These are phyloP conservation scores for Odontocerum albicorne DNA, from an alignment of 2,888 invertebrate genomes.

Conservation along the genomic window DNA sequence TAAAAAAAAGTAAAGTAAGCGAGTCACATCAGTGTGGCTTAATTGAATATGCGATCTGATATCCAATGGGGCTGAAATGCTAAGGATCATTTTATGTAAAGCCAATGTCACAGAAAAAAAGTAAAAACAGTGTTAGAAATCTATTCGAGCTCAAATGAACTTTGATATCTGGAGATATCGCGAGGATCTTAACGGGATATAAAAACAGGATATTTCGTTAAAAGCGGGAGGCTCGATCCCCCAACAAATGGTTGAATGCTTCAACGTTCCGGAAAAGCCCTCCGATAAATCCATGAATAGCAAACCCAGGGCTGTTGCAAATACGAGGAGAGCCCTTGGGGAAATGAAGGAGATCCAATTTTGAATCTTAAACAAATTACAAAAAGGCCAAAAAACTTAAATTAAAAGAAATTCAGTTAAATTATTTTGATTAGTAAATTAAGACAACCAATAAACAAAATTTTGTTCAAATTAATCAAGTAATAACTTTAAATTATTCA, in stretches of 20 bases:
- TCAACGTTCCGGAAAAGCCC: background rate
- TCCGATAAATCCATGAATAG: slow-evolving; percentile 3
- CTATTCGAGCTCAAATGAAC: slow-evolving; percentile 12
- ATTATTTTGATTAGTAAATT: too few species aligned
- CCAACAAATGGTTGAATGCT: too few species aligned
- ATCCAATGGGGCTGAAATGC: slow-evolving; percentile 4
- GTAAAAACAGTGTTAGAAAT: slow-evolving; percentile 1
- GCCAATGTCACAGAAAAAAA: background rate
- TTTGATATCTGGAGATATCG: slow-evolving; percentile 13
- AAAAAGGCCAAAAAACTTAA: too few species aligned
- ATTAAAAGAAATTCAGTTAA: too few species aligned
- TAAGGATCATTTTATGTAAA: slow-evolving; percentile 7
- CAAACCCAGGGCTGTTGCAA: too few species aligned
- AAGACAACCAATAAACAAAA: too few species aligned
- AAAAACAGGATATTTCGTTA: slow-evolving; percentile 12
- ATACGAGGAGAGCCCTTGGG: too few species aligned
- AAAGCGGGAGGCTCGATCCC: too few species aligned
- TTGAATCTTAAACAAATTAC: too few species aligned
- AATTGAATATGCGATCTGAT: slow-evolving; percentile 5
- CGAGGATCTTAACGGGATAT: slow-evolving; percentile 21
- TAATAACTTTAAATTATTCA: too few species aligned
- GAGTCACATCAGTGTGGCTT: slow-evolving; percentile 6
- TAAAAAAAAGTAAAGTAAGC: background rate
- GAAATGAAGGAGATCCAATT: too few species aligned
- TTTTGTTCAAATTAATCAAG: too few species aligned